Percentiles rank a stretch among this genome's conserved stretches.
Evolutionary conservation across 2,113 vertebrate genomes (phyloP).

Genomic region (Pseudolaguvia tuberculata): DNA sequence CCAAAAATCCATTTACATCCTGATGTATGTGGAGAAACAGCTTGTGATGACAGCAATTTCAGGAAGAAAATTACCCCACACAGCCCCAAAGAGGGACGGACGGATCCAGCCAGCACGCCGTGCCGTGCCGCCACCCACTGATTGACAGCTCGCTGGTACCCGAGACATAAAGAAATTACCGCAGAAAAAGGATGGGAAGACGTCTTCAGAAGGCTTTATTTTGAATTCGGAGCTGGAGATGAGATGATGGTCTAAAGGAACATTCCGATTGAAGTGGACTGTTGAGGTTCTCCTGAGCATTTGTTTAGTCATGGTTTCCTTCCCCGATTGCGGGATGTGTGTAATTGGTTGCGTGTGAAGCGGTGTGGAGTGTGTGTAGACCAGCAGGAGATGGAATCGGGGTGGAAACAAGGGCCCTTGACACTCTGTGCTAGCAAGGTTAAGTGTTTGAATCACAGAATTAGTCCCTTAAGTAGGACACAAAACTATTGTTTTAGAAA

Average conservation of each 20-base stretch:
- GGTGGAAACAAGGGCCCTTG: slow-evolving; percentile 4
- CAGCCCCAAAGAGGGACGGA: slow-evolving; percentile 18
- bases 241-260: neutral
- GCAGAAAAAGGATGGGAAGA: neutral
- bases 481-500: slow-evolving; percentile 22
- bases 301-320: slow-evolving; percentile 4
- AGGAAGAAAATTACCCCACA: slow-evolving; percentile 38
- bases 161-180: slow-evolving; percentile 11
- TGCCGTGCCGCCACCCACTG: neutral
- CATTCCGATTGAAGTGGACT: neutral
- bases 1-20: slow-evolving; percentile 45
- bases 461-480: slow-evolving; percentile 20
- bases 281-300: neutral
- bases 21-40: slow-evolving; percentile 34
- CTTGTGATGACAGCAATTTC: slow-evolving; percentile 44
- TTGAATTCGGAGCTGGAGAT: neutral
- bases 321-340: neutral
- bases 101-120: neutral
- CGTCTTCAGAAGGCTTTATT: slow-evolving; percentile 4
- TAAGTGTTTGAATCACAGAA: slow-evolving; percentile 23
- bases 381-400: neutral
- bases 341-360: slow-evolving; percentile 8
- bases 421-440: slow-evolving; percentile 2
- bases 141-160: slow-evolving; percentile 33
- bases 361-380: neutral